Conservation (phyloP, 2,797 vertebrate genomes). For the Aldrovandia affinis region DNA sequence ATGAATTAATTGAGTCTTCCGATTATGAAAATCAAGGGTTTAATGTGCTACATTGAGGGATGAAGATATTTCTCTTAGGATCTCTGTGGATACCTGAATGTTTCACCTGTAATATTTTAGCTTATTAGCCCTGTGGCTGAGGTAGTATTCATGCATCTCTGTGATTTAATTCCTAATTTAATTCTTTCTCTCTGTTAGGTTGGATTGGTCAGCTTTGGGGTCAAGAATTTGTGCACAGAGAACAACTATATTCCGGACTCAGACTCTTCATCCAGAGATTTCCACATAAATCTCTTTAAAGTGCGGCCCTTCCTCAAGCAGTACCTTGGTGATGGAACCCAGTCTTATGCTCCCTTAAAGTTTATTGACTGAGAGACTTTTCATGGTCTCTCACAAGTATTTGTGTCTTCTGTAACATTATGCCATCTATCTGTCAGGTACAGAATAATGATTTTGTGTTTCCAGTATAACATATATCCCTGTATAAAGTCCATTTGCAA, state of each 20-base stretch:
- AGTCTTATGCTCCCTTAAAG: neutral
- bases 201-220: slow-evolving; percentile 5
- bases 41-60: neutral
- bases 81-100: slow-evolving; percentile 8
- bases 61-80: neutral
- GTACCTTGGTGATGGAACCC: neutral
- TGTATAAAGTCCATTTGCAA: neutral
- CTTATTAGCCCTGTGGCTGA: neutral
- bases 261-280: neutral
- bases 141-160: neutral
- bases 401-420: too few species aligned
- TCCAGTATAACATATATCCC: neutral
- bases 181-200: neutral
- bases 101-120: slow-evolving; percentile 19
- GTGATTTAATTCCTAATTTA: neutral
- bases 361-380: neutral
- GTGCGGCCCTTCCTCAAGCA: neutral
- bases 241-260: neutral
- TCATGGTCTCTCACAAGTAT: too few species aligned
- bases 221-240: neutral
- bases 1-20: neutral
- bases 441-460: neutral
- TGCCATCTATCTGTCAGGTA: too few species aligned
- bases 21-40: neutral
- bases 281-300: slow-evolving; percentile 13